Percentiles rank a stretch among this genome's conserved stretches.
Evolutionary conservation across 2,888 invertebrate species (phyloP).

Genomic region (Tupiocoris notatus): DNA sequence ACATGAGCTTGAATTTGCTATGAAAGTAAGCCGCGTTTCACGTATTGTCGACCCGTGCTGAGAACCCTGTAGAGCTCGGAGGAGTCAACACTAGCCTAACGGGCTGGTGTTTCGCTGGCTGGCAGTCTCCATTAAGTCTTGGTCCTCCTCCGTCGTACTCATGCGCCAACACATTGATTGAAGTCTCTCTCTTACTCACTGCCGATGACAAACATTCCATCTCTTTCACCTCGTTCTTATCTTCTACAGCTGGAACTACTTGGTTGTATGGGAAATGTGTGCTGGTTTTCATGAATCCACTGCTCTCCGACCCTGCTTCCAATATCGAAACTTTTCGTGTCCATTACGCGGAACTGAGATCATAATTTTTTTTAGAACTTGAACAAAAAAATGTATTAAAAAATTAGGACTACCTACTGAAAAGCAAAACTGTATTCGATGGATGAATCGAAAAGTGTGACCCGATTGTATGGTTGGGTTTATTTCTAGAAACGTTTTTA

Average conservation of each 20-base stretch:
- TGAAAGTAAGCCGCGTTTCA: background rate
- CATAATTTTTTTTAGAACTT: too few relatives aligned
- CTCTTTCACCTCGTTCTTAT: background rate
- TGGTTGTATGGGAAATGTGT: too few relatives aligned
- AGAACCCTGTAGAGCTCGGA: background rate
- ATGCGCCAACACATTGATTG: conserved; percentile 42
- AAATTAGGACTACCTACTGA: too few relatives aligned
- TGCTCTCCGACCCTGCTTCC: too few relatives aligned
- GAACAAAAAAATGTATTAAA: too few relatives aligned
- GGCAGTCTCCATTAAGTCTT: conserved; percentile 1
- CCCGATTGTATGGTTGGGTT: too few relatives aligned
- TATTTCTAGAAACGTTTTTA: too few relatives aligned
- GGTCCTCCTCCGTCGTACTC: conserved; percentile 22
- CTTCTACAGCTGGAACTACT: background rate
- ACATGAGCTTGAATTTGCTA: background rate
- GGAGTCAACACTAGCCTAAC: background rate
- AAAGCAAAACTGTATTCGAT: too few relatives aligned
- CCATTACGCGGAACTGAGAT: too few relatives aligned
- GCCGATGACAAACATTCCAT: conserved; percentile 24
- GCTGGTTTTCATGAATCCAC: too few relatives aligned
- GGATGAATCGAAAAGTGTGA: too few relatives aligned
- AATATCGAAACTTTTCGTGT: too few relatives aligned
- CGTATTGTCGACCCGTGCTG: background rate
- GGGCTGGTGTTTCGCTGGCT: background rate
- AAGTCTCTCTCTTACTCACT: conserved; percentile 1